Evolutionary conservation across 2,888 invertebrate genomes (phyloP), one percentile per base, ranked within the genome.

Genomic region (Cryptocephalus primarius): DNA sequence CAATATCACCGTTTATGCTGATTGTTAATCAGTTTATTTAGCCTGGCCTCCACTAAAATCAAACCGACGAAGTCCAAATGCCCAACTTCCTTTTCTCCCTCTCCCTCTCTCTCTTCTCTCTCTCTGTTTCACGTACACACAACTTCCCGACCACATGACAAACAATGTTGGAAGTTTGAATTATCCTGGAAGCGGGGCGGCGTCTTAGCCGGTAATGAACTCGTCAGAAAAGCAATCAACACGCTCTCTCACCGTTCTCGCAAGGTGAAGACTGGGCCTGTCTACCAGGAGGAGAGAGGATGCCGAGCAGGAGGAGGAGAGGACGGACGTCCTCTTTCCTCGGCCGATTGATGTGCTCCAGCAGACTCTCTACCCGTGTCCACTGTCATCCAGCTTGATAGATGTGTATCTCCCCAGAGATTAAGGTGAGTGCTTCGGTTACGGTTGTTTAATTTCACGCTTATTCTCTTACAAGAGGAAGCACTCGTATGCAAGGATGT

Each of bases 161-260:
- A 52, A 51, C 52, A 51, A 47, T 46, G 50, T 43, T 50, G 49
- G 54, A 55, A 52, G 55, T 52, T 55, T 53, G 54, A 57, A 56
- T 58, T 56, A 54, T 54, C 55, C 53, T 47, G 45, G 55, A 55
- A 57, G 56, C 56, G 58, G 54, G 55, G 53, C 57, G 56, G 56
- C 57, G n/a, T 22, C 22, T 36, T 11, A 36, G 36, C 12, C 36
- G 11, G 48, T 44, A 45, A 48, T 45, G 48, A 48, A 61, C 58
- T 59, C 61, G 60, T 60, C 61, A 60, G 57, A 56, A 54, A 62
- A 60, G 62, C 59, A 62, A 61, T 62, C 62, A 62, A 61, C 61
- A 57, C 58, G 56, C 22, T 56, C 60, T 49, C 45, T 56, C 53
- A 56, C 59, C 57, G 56, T 58, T 36, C 11, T 6, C 54, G 50